phyloP scores from a whole-genome alignment of 2,113 vertebrate genomes.

The Oxyura jamaicensis region DNA sequence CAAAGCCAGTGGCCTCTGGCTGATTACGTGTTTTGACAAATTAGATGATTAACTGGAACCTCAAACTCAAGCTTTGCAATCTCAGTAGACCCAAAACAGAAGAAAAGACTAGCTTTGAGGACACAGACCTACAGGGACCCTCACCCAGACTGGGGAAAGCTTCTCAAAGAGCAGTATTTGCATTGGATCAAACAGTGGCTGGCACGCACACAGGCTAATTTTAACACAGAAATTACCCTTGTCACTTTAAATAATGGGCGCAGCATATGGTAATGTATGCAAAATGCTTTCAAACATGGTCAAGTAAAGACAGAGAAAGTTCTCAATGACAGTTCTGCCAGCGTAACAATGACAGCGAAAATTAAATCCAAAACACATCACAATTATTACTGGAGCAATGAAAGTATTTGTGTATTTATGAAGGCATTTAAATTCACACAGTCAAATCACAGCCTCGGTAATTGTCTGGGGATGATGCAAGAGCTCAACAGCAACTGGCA shows the following conservation, averaged over 20 bases:
- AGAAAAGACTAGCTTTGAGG: slow-evolving; percentile 7
- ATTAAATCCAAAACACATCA: slow-evolving; percentile 3
- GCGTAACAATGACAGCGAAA: neutral
- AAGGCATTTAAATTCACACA: slow-evolving; percentile 26
- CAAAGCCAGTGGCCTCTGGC: slow-evolving; percentile 45
- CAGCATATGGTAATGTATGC: neutral
- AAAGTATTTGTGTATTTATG: slow-evolving; percentile 11
- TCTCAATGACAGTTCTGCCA: slow-evolving; percentile 44
- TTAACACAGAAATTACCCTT: slow-evolving; percentile 44
- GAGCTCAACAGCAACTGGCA: neutral
- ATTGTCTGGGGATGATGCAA: neutral
- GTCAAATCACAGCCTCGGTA: neutral
- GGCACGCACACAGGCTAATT: neutral
- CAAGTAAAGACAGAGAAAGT: slow-evolving; percentile 1
- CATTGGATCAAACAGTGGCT: neutral
- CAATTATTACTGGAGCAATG: neutral
- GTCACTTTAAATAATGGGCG: slow-evolving; percentile 23
- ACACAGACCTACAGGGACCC: neutral
- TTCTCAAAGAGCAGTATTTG: slow-evolving; percentile 15
- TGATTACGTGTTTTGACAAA: slow-evolving; percentile 65
- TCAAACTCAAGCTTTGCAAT: neutral
- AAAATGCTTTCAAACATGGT: neutral
- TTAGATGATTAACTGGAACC: slow-evolving; percentile 40
- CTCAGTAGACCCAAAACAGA: slow-evolving; percentile 21
- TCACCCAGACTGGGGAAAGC: neutral